Evolutionary conservation across 2,113 vertebrate genomes (phyloP).

Genomic region (Osmerus mordax): DNA sequence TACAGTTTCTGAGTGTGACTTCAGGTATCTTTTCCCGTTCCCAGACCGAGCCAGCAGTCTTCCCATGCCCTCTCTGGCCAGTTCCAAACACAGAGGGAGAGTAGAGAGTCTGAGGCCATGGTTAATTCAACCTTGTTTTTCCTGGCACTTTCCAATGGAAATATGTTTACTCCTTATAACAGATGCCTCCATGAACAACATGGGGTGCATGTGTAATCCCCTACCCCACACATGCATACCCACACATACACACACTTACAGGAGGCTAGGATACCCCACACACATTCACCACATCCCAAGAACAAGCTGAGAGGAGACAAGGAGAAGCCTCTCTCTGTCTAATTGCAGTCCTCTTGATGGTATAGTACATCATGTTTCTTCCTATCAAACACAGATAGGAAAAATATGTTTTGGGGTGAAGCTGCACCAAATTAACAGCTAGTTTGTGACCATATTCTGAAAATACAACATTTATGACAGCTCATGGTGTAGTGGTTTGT

Average conservation of each 20-base stretch:
- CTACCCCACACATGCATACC: not conserved
- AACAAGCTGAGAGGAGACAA: not conserved
- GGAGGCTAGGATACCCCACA: not conserved
- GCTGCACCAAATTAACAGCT: too few relatives aligned
- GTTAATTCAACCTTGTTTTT: not conserved
- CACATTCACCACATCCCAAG: not conserved
- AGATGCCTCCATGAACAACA: not conserved
- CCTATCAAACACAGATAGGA: too few relatives aligned
- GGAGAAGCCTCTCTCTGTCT: not conserved
- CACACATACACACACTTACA: not conserved
- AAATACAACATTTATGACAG: not conserved
- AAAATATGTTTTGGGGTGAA: too few relatives aligned
- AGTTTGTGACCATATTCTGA: too few relatives aligned
- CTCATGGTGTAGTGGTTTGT: not conserved
- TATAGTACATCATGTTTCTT: not conserved
- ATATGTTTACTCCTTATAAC: not conserved
- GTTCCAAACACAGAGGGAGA: not conserved
- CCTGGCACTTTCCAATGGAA: not conserved
- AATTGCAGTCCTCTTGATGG: not conserved
- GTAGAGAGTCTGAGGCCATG: not conserved
- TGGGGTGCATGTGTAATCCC: too few relatives aligned
- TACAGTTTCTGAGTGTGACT: too few relatives aligned
- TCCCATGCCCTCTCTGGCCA: too few relatives aligned
- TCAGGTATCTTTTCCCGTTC: too few relatives aligned
- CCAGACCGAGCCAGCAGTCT: too few relatives aligned